phyloP scores from a whole-genome alignment of 1,140 invertebrate species.

The Phortica variegata region DNA sequence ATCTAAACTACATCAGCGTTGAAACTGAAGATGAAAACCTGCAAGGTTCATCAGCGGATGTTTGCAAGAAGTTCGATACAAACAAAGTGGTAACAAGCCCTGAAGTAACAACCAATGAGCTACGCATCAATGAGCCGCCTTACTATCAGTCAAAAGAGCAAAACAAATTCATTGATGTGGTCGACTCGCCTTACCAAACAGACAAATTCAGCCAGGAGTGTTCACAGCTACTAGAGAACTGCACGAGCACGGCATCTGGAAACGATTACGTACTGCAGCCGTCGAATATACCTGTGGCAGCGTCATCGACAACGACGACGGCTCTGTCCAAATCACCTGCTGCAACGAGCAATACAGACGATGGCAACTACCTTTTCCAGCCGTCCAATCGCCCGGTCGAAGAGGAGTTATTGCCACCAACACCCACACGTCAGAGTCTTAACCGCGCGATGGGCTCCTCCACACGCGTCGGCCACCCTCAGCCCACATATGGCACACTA shows the following conservation, averaged over 20 bases:
- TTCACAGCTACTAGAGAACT: slow-evolving; percentile 48
- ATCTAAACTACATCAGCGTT: slow-evolving; percentile 55
- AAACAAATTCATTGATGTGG: slow-evolving; percentile 39
- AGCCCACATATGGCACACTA: slow-evolving; percentile 37
- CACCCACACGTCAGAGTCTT: slow-evolving; percentile 16
- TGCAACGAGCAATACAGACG: slow-evolving; percentile 15
- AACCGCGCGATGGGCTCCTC: slow-evolving; percentile 23
- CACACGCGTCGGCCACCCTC: slow-evolving; percentile 15
- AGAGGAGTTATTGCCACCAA: slow-evolving; percentile 21
- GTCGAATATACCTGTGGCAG: slow-evolving; percentile 42
- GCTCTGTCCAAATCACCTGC: neutral
- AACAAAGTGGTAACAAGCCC: slow-evolving; percentile 38
- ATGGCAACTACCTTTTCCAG: slow-evolving; percentile 62
- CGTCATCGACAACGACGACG: neutral
- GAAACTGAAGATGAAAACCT: slow-evolving; percentile 51
- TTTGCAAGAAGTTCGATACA: slow-evolving; percentile 38
- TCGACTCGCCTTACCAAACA: slow-evolving; percentile 35
- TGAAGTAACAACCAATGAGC: slow-evolving; percentile 47
- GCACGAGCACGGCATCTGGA: slow-evolving; percentile 30
- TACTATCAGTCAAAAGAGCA: slow-evolving; percentile 55
- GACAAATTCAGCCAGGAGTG: slow-evolving; percentile 56
- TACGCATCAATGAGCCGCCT: slow-evolving; percentile 50
- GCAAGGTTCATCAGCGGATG: slow-evolving; percentile 33
- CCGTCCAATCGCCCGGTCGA: slow-evolving; percentile 64
- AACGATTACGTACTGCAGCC: slow-evolving; percentile 54